A percentile compares a stretch with the other conserved stretches of the same genome.
Conservation (phyloP, 2,797 vertebrate genomes). For the Lateolabrax maculatus region DNA sequence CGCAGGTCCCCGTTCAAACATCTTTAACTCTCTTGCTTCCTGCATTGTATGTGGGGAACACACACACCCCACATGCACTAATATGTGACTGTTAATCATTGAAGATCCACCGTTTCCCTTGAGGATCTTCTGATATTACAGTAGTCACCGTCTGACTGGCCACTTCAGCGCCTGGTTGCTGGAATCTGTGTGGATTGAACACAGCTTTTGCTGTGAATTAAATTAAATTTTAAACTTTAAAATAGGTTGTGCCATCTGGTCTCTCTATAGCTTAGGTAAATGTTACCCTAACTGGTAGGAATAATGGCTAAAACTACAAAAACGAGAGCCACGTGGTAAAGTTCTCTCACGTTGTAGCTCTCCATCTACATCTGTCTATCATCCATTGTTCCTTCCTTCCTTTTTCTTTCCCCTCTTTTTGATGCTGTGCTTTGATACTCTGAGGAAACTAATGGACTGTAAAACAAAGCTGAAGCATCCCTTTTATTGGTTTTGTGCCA, state of each 20-base stretch:
- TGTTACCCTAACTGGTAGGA: not conserved
- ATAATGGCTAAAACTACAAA: not conserved
- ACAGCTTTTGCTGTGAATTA: not conserved
- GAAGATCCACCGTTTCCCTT: not conserved
- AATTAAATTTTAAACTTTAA: not conserved
- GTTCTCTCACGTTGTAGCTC: not conserved
- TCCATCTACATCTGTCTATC: not conserved
- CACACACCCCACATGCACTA: not conserved
- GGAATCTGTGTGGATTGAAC: not conserved
- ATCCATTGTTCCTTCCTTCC: not conserved
- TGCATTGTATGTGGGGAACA: not conserved
- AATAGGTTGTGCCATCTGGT: not conserved
- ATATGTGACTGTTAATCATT: not conserved
- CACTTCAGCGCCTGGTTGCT: not conserved
- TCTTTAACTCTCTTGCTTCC: not conserved
- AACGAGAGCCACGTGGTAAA: not conserved
- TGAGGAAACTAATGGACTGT: conserved; percentile 5
- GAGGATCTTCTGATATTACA: not conserved
- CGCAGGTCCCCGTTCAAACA: not conserved
- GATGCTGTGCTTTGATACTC: not conserved
- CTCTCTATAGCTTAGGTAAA: no score
- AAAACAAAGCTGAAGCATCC: conserved; percentile 23
- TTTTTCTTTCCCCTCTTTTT: not conserved
- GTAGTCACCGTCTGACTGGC: not conserved
- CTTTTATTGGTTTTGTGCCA: conserved; percentile 24